Evolutionary conservation across 1,140 invertebrate genomes (phyloP), one percentile per base, ranked within the genome.

Genomic region (Hormaphis cornu): DNA sequence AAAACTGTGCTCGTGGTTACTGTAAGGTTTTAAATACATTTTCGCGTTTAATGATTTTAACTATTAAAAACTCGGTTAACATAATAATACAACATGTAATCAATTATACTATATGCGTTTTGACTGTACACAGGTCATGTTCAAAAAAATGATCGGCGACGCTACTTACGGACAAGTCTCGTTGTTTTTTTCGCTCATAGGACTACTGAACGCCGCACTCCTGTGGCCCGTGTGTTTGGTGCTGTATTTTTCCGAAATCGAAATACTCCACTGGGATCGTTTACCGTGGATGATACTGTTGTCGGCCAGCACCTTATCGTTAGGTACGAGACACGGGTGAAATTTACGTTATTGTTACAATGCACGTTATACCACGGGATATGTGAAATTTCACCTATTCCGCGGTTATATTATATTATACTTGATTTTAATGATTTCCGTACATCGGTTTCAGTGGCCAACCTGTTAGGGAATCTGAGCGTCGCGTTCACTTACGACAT

Each of bases 71-170:
- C n/a, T n/a, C n/a, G n/a, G n/a, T n/a, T n/a, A n/a, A n/a, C n/a
- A n/a, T n/a, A n/a, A n/a, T n/a, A n/a, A n/a, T n/a, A n/a, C n/a
- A n/a, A n/a, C n/a, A n/a, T n/a, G n/a, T n/a, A n/a, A n/a, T n/a
- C n/a, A n/a, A n/a, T n/a, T n/a, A n/a, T n/a, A n/a, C n/a, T n/a
- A n/a, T n/a, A n/a, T n/a, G n/a, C n/a, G 9, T 33, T 33, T 24
- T 24, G 10, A 5, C 7, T 48, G 6, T 24, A 22, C 24, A 24
- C 75, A 92, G 89, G 91, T 94, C 61, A 82, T 93, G 71, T 93
- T 93, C 78, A 89, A 91, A 75, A 92, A 93, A 81, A 86, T 93
- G 58, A 87, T 95, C 77, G 91, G 91, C n/a, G 90, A 93, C 74
- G 89, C 91, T 46, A 90, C 86, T 48, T 88, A 89, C 71, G 90